Conservation (phyloP, 1,140 invertebrate species). For the Nephotettix cincticeps region DNA sequence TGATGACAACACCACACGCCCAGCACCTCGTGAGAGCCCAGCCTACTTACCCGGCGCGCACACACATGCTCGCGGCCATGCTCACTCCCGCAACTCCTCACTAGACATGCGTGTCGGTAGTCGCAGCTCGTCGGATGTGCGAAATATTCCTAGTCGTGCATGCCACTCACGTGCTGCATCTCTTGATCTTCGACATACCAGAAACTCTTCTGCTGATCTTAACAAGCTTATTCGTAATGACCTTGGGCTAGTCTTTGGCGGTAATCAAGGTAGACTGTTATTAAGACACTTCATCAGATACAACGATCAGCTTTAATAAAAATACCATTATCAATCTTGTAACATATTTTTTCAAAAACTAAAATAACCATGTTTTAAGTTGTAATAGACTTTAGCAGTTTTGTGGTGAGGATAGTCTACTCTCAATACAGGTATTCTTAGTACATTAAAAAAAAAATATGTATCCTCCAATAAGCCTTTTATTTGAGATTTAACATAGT, state of each 20-base stretch:
- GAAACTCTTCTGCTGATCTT: constrained; percentile 75
- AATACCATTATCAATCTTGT: too few relatives aligned
- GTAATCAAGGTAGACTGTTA: constrained; percentile 58
- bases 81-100: constrained; percentile 75
- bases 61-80: constrained; percentile 34
- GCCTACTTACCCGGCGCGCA: constrained; percentile 20
- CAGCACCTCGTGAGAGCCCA: constrained; percentile 5
- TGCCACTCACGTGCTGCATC: constrained; percentile 80
- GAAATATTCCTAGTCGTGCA: constrained; percentile 46
- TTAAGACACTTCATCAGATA: too few relatives aligned
- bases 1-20: not conserved
- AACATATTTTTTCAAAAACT: too few relatives aligned
- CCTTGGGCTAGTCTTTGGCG: constrained; percentile 64
- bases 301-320: too few relatives aligned
- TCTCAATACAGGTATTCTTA: too few relatives aligned
- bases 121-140: constrained; percentile 48
- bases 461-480: too few relatives aligned
- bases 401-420: too few relatives aligned
- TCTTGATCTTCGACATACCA: constrained; percentile 73
- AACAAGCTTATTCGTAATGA: constrained; percentile 74
- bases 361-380: too few relatives aligned
- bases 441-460: too few relatives aligned
- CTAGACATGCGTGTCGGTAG: constrained; percentile 65
- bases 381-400: too few relatives aligned
- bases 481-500: too few relatives aligned